A percentile compares a stretch with the other conserved stretches of the same genome.
These are phyloP conservation scores for Rutilus rutilus DNA, from an alignment of 2,113 vertebrate species.

Conservation along the genomic window DNA sequence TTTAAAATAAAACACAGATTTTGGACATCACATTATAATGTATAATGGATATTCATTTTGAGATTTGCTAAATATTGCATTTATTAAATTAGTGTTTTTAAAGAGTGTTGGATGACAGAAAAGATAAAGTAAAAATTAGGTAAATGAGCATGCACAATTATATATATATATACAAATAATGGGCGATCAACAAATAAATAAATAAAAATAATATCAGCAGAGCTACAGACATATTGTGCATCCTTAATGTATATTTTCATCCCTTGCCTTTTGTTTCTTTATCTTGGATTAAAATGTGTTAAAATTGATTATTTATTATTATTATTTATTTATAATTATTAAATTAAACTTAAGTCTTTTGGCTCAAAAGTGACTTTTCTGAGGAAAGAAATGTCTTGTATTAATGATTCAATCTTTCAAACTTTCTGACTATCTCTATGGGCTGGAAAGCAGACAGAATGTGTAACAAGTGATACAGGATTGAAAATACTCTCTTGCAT, in stretches of 20 bases:
- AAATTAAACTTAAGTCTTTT: background rate
- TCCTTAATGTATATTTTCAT: background rate
- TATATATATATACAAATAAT: background rate
- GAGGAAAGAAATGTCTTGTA: constrained; percentile 3
- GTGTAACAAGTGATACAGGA: background rate
- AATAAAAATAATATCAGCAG: background rate
- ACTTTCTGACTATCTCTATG: constrained; percentile 1
- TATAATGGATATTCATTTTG: background rate
- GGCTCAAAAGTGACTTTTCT: background rate
- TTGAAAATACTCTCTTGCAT: constrained; percentile 17
- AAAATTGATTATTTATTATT: background rate
- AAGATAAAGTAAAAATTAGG: background rate
- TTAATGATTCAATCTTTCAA: constrained; percentile 1
- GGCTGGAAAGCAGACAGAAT: constrained; percentile 13
- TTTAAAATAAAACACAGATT: background rate
- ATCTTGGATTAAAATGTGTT: background rate
- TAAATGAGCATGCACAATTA: background rate
- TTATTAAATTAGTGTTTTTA: background rate
- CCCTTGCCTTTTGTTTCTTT: background rate
- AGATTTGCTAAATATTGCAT: background rate
- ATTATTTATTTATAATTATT: background rate
- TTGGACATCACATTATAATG: no score
- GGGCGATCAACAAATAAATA: background rate
- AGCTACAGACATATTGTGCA: background rate
- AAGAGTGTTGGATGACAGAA: background rate